Conservation (phyloP, 2,113 vertebrate species). For the Mastomys coucha region DNA sequence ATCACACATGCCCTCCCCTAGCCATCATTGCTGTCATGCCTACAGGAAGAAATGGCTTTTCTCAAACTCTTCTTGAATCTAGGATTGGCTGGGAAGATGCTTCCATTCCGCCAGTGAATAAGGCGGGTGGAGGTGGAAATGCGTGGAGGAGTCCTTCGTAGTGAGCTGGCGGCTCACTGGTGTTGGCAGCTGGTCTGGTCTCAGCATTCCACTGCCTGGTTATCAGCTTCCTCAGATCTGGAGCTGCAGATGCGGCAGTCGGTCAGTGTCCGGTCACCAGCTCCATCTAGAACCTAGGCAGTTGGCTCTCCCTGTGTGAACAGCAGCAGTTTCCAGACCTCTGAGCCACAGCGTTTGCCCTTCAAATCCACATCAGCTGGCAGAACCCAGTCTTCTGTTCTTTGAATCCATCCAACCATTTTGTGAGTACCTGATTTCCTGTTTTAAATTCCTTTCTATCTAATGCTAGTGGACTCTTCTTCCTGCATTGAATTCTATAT, state of each 20-base stretch:
- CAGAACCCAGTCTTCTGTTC: not conserved
- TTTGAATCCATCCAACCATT: not conserved
- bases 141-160: not conserved
- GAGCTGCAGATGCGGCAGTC: not conserved
- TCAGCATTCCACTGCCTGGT: constrained; percentile 1
- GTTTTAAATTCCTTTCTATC: constrained; percentile 10
- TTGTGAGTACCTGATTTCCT: constrained; percentile 48
- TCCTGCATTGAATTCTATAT: not conserved
- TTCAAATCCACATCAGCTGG: not conserved
- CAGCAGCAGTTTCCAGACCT: not conserved
- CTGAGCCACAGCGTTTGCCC: not conserved
- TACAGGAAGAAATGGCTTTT: not conserved
- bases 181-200: not conserved
- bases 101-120: not conserved
- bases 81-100: not conserved
- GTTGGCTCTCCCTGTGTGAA: not conserved
- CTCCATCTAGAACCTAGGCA: not conserved
- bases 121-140: not conserved
- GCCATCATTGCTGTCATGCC: not conserved
- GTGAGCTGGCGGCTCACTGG: not conserved
- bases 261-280: not conserved
- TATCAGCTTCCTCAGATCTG: not conserved
- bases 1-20: rapidly evolving
- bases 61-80: not conserved
- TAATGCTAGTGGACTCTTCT: constrained; percentile 2